Base-by-base conservation (phyloP, 30 jellyfish, hydroid and myxozoan species). In the Hydractinia echinata region DNA sequence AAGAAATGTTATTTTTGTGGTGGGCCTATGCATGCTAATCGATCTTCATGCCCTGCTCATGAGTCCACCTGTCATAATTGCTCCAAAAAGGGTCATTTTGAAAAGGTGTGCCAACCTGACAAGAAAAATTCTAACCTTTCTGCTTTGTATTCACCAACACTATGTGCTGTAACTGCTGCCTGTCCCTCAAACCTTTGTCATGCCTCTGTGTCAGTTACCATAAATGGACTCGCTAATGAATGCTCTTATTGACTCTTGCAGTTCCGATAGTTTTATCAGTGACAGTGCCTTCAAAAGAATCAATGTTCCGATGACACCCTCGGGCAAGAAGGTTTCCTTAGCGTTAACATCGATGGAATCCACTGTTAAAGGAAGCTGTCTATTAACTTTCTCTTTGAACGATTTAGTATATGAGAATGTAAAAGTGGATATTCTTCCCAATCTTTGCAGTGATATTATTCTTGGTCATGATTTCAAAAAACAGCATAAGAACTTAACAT, bases 61-160 rank as follows among this genome's bases (percentile, higher is more conserved):
- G 68, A 56, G 13, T n/a, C n/a, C n/a, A n/a, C n/a, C n/a, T n/a
- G n/a, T n/a, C n/a, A n/a, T 54, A 76, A 76, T 54, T 84, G 92
- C 56, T 61, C 79, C 0, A 80, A 78, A 72, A 55, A 79, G 70
- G 94, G 91, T n/a, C 91, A 84, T 84, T 79, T 73, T 61, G 94
- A 91, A 15, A 66, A 78, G 53, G 94, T 85, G 14, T 85, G 87
- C 44, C 91, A 83, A 73, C 71, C 89, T 15, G 15, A 60, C 51
- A 83, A 83, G 76, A 76, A 76, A 18, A 39, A 67, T 84, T 83
- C 91, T 0, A 83, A 76, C 53, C 81, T 74, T 30, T 4, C 70
- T 83, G 84, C 87, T 76, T 66, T 73, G 10, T 83, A 49, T 83
- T 66, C 60, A 79, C 89, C 91, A 69, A 15, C 78, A 51, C 55